Percentiles rank a stretch among this genome's conserved stretches.
phyloP scores from a whole-genome alignment of 37 sponge, comb jelly and placozoan species.

The Hormiphora californensis region DNA sequence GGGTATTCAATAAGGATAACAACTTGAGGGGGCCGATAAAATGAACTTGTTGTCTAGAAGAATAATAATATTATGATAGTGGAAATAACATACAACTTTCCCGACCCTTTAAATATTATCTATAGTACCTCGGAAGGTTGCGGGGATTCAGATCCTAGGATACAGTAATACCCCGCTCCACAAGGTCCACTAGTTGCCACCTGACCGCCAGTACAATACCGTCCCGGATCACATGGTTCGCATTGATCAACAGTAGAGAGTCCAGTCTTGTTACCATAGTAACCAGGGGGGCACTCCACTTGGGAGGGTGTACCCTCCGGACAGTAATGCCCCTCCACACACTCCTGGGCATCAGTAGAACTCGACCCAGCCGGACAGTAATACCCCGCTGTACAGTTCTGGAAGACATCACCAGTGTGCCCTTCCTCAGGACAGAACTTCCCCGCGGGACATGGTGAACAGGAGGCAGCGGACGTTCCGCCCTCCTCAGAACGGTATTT shows the following conservation, averaged over 20 bases:
- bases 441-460: slow-evolving; percentile 3
- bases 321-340: slow-evolving; percentile 56
- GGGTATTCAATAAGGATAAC: no score
- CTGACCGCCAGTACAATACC: slow-evolving; percentile 15
- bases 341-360: neutral
- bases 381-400: neutral
- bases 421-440: neutral
- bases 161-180: slow-evolving; percentile 51
- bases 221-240: neutral
- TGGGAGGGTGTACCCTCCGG: slow-evolving; percentile 42
- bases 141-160: neutral
- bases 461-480: neutral
- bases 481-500: neutral
- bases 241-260: neutral
- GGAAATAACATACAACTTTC: no score
- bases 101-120: no score
- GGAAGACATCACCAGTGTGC: neutral
- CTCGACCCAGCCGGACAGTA: slow-evolving; percentile 7
- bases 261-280: neutral
- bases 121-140: slow-evolving; percentile 51
- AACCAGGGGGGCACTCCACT: slow-evolving; percentile 41
- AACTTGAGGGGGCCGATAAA: no score
- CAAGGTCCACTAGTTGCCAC: no score
- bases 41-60: no score
- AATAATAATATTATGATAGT: no score